Evolutionary conservation across 2,888 invertebrate species (phyloP).

Genomic region (Pollenia griseotomentosa): DNA sequence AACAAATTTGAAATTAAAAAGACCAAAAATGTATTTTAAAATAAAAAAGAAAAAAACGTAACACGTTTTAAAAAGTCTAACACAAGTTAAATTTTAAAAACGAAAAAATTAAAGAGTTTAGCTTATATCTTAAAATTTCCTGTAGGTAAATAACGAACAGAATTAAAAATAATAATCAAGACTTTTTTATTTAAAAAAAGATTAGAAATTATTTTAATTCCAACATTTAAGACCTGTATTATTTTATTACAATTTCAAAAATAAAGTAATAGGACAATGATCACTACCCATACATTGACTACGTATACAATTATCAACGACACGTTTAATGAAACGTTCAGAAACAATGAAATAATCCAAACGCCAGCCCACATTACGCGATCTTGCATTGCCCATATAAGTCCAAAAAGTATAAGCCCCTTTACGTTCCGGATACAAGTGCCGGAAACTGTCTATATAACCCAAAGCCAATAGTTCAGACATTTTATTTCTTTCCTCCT

Average conservation of each 20-base stretch:
- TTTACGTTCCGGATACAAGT: conserved; percentile 92
- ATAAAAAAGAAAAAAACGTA: too few species aligned
- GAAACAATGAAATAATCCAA: conserved; percentile 98
- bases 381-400: conserved; percentile 93
- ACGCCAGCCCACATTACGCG: conserved; percentile 98
- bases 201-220: too few species aligned
- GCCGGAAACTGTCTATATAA: conserved; percentile 94
- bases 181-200: conserved; percentile 15
- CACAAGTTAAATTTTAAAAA: too few species aligned
- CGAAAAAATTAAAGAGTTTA: too few species aligned
- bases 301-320: conserved; percentile 94
- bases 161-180: background rate
- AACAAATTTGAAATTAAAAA: too few species aligned
- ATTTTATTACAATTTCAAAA: conserved; percentile 85
- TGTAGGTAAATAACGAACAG: too few species aligned
- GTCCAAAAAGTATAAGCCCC: conserved; percentile 98
- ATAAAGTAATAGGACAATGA: conserved; percentile 96
- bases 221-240: background rate
- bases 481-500: conserved; percentile 96
- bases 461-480: conserved; percentile 91
- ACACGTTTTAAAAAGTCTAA: too few species aligned
- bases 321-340: conserved; percentile 89
- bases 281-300: conserved; percentile 95
- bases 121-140: too few species aligned
- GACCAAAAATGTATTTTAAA: too few species aligned